Conservation (phyloP, 2,888 invertebrate genomes). For the Himalopsyche tibetana region DNA sequence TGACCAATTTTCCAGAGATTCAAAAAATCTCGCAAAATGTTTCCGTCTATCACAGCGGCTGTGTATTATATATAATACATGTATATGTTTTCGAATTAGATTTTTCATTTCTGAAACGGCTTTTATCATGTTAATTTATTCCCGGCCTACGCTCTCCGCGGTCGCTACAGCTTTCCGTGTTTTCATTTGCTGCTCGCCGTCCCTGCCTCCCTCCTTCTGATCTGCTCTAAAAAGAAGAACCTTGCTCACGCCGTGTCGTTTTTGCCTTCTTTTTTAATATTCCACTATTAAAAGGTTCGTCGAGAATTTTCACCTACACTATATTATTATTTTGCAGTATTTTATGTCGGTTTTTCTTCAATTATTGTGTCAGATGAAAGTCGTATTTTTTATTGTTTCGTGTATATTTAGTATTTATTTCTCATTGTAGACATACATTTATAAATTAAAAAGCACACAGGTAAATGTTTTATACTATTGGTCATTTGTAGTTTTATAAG, state of each 20-base stretch:
- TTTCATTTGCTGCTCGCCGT: conserved; percentile 29
- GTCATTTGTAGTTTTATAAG: no score
- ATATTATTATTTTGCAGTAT: not conserved
- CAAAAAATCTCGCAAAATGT: not conserved
- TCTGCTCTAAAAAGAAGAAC: conserved; percentile 2
- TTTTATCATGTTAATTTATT: conserved; percentile 43
- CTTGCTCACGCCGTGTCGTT: not conserved
- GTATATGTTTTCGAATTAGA: conserved; percentile 37
- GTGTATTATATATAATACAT: not conserved
- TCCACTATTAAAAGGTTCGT: not conserved
- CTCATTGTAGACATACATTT: no score
- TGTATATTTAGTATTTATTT: no score
- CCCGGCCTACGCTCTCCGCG: conserved; percentile 40
- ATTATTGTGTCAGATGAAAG: not conserved
- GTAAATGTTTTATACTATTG: no score
- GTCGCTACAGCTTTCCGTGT: conserved; percentile 42
- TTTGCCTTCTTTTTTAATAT: conserved; percentile 10
- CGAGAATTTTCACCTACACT: conserved; percentile 2
- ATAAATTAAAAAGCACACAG: no score
- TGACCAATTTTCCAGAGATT: not conserved
- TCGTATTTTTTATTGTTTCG: no score
- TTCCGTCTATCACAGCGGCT: not conserved
- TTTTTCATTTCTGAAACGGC: conserved; percentile 41
- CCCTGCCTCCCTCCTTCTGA: not conserved
- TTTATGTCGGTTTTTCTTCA: not conserved